Percentiles rank a stretch among this genome's conserved stretches.
phyloP scores from a whole-genome alignment of 2,797 vertebrate species.

The Semaprochilodus insignis region DNA sequence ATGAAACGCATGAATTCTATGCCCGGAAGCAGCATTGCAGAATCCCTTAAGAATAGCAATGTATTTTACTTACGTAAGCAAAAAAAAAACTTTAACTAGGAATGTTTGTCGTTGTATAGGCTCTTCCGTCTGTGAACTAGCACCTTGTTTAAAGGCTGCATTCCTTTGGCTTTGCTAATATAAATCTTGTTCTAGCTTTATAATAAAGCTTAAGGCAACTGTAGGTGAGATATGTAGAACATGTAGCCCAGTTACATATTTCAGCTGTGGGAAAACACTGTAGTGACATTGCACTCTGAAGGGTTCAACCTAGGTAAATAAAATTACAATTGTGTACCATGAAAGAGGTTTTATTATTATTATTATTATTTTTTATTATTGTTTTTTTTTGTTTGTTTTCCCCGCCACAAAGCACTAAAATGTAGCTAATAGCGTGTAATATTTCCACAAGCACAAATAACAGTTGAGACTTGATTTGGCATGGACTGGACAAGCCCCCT shows the following conservation, averaged over 20 bases:
- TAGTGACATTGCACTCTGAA: too few species aligned
- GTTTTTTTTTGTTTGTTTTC: too few species aligned
- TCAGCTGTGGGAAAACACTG: background rate
- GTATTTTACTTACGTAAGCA: background rate
- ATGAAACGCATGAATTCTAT: background rate
- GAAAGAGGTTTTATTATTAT: too few species aligned
- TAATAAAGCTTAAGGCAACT: background rate
- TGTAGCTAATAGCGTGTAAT: too few species aligned
- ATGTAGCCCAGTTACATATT: background rate
- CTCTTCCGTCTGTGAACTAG: background rate
- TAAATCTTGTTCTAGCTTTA: background rate
- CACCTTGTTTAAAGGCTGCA: background rate
- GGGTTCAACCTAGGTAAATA: too few species aligned
- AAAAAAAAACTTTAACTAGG: background rate
- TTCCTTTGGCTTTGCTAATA: slow-evolving; percentile 13
- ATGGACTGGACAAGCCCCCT: too few species aligned
- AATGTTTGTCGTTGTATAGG: background rate
- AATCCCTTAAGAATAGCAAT: background rate
- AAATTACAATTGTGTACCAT: too few species aligned
- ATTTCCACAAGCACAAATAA: too few species aligned
- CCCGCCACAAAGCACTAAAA: too few species aligned
- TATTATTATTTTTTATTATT: too few species aligned
- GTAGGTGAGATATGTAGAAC: slow-evolving; percentile 4
- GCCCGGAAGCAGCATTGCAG: background rate
- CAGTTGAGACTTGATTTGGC: too few species aligned